These are phyloP conservation scores for Serripes groenlandicus DNA, from an alignment of 2,888 invertebrate species.

Conservation along the genomic window DNA sequence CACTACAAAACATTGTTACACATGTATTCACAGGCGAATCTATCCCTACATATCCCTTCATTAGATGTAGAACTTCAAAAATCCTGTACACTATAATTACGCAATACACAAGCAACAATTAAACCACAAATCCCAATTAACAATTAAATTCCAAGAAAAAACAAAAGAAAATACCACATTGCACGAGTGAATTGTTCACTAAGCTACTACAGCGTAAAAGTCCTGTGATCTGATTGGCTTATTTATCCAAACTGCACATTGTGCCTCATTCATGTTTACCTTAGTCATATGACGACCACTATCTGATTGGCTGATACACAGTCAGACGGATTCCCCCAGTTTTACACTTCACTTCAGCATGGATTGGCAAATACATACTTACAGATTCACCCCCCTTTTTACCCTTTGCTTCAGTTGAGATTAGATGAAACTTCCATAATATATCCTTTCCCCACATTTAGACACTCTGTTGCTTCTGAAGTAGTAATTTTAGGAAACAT, in stretches of 20 bases:
- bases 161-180: neutral
- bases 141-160: constrained; percentile 5
- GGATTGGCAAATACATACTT: no score
- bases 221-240: constrained; percentile 14
- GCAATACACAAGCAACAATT: neutral
- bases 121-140: constrained; percentile 13
- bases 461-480: no score
- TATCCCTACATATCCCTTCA: no score
- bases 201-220: constrained; percentile 23
- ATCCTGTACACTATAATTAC: neutral
- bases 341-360: constrained; percentile 4
- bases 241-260: neutral
- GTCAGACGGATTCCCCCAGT: constrained; percentile 11
- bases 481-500: neutral
- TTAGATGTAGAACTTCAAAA: no score
- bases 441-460: no score
- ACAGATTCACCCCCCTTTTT: no score
- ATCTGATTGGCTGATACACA: constrained; percentile 21
- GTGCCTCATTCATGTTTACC: constrained; percentile 25
- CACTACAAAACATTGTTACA: no score
- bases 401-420: no score
- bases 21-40: no score
- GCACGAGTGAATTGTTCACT: neutral
- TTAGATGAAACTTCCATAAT: no score
- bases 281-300: constrained; percentile 27